These are phyloP conservation scores for Salpingus planirostris DNA, from an alignment of 2,888 invertebrate species.

Conservation along the genomic window DNA sequence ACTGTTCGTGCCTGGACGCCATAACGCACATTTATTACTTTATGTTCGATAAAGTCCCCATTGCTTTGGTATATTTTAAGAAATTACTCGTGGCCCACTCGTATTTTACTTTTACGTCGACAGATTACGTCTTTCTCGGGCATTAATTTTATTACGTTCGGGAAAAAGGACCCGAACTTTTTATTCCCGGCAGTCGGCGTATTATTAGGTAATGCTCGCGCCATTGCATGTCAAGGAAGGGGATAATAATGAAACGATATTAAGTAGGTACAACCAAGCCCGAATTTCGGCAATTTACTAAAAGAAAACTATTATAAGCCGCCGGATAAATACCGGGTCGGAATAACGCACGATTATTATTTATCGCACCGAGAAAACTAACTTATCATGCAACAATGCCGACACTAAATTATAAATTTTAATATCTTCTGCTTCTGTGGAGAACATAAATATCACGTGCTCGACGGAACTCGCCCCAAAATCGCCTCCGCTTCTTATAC, in stretches of 20 bases:
- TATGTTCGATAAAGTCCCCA: constrained; percentile 37
- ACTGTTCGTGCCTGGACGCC: constrained; percentile 37
- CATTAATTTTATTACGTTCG: constrained; percentile 24
- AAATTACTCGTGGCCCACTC: constrained; percentile 30
- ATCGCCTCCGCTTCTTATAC: no score
- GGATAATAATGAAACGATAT: constrained; percentile 21
- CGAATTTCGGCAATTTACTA: no score
- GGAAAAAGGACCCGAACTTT: constrained; percentile 18
- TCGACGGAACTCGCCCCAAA: constrained; percentile 3
- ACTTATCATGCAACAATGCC: constrained; percentile 8
- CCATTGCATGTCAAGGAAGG: constrained; percentile 21
- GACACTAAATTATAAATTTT: constrained; percentile 11
- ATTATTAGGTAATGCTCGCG: constrained; percentile 7
- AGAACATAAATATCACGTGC: constrained; percentile 3
- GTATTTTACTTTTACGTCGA: constrained; percentile 22
- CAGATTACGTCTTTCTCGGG: constrained; percentile 24
- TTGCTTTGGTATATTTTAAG: constrained; percentile 36
- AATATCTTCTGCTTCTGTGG: constrained; percentile 3
- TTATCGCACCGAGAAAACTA: constrained; percentile 9
- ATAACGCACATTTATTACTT: constrained; percentile 39
- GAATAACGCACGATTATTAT: no score
- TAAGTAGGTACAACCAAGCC: constrained; percentile 14
- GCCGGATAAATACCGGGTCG: no score
- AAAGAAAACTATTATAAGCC: no score
- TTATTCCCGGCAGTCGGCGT: constrained; percentile 12